Percentiles rank a stretch among this genome's conserved stretches.
Conservation (phyloP, 2,888 invertebrate genomes). For the Spodoptera picta region DNA sequence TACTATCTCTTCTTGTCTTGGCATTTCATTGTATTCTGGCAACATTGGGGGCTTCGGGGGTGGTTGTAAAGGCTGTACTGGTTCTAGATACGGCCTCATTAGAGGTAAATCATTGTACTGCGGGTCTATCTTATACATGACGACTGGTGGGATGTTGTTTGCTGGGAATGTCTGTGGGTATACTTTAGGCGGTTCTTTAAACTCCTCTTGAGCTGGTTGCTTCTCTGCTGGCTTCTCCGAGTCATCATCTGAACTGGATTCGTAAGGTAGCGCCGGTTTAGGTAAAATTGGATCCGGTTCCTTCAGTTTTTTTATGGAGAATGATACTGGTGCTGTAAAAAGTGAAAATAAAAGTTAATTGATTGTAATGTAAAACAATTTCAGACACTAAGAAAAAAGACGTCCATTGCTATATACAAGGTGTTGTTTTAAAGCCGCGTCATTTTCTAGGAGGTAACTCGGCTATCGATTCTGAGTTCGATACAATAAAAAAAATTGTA, state of each 20-base stretch:
- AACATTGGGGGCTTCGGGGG: conserved; percentile 45
- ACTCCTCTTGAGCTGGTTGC: conserved; percentile 54
- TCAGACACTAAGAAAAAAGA: too few species aligned
- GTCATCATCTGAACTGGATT: conserved; percentile 92
- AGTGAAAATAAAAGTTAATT: not conserved
- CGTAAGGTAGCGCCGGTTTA: conserved; percentile 93
- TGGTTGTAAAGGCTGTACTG: conserved; percentile 13
- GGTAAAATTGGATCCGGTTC: conserved; percentile 91
- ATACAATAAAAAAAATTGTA: too few species aligned
- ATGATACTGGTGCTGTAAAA: conserved; percentile 92
- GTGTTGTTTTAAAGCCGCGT: too few species aligned
- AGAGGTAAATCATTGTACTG: conserved; percentile 63
- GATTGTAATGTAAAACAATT: too few species aligned
- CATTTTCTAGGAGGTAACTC: too few species aligned
- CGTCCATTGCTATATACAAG: too few species aligned
- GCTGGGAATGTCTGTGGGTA: conserved; percentile 53
- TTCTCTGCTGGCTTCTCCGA: conserved; percentile 65
- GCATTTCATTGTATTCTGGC: conserved; percentile 54
- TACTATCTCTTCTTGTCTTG: conserved; percentile 46
- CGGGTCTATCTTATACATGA: conserved; percentile 79
- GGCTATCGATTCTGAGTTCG: too few species aligned
- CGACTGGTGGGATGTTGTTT: conserved; percentile 68
- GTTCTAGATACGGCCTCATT: conserved; percentile 10
- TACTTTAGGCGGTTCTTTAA: conserved; percentile 55
- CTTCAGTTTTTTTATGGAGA: conserved; percentile 95